Conservation (phyloP, 2,113 vertebrate species). For the Oreocharis arfaki region DNA sequence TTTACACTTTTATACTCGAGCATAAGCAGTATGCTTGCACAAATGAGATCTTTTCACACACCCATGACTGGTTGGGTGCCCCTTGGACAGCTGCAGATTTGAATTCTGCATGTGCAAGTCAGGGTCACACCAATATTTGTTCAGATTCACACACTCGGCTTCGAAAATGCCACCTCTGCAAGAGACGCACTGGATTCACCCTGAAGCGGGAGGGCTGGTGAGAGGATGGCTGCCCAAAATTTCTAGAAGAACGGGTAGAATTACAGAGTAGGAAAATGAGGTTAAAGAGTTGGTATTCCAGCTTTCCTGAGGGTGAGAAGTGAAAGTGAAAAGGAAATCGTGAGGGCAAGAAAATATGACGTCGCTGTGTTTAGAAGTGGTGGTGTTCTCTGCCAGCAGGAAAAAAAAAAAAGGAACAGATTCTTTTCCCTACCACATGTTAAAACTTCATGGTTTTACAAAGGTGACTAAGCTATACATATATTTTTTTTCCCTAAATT, state of each 20-base stretch:
- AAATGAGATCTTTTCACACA: neutral
- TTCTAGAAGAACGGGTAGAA: neutral
- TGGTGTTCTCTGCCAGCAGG: neutral
- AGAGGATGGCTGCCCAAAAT: neutral
- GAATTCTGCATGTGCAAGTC: neutral
- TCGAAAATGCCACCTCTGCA: neutral
- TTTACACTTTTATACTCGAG: neutral
- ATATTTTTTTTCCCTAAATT: neutral
- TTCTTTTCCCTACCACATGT: neutral
- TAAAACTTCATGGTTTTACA: neutral
- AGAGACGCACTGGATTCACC: neutral
- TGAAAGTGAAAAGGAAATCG: conserved; percentile 17
- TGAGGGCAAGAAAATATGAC: neutral
- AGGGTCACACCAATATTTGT: neutral
- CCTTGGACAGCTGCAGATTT: neutral
- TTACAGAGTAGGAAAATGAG: neutral
- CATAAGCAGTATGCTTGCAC: neutral
- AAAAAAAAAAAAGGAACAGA: neutral
- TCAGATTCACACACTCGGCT: neutral
- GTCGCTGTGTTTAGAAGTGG: neutral
- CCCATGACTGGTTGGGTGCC: neutral
- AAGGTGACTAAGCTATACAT: too few species aligned
- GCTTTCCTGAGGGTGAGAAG: neutral
- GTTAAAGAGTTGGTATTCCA: neutral
- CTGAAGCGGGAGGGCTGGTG: neutral